These are phyloP conservation scores for Drosophila mimica DNA, from an alignment of 2,888 invertebrate genomes.

Conservation along the genomic window DNA sequence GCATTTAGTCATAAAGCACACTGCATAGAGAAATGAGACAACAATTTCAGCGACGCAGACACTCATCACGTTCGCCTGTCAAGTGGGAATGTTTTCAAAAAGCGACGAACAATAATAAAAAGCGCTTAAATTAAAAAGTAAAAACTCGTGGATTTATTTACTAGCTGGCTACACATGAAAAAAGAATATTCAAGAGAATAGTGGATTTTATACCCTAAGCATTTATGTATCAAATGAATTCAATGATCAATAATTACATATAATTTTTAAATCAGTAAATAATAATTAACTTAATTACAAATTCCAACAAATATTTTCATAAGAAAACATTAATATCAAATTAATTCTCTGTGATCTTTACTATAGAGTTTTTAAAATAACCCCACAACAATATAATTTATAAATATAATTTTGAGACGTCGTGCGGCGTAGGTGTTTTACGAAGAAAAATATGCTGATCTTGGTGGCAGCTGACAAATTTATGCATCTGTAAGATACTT, in stretches of 20 bases:
- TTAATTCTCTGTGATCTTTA: neutral
- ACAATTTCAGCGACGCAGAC: slow-evolving; percentile 40
- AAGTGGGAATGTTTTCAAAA: slow-evolving; percentile 38
- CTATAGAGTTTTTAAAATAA: neutral
- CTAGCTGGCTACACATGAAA: slow-evolving; percentile 8
- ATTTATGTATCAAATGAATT: neutral
- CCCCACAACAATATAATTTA: slow-evolving; percentile 20
- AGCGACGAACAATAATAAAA: slow-evolving; percentile 31
- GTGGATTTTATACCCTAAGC: slow-evolving; percentile 13
- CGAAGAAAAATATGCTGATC: slow-evolving; percentile 45
- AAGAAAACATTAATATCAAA: neutral
- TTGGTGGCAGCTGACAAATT: slow-evolving; percentile 71
- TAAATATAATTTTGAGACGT: slow-evolving; percentile 17
- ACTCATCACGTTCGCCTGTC: slow-evolving; percentile 69
- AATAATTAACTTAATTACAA: neutral
- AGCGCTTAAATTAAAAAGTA: slow-evolving; percentile 49
- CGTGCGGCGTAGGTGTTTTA: slow-evolving; percentile 44
- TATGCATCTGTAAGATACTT: slow-evolving; percentile 59
- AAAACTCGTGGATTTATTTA: slow-evolving; percentile 37
- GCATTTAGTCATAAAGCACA: slow-evolving; percentile 75
- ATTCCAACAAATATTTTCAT: neutral
- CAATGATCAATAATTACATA: neutral
- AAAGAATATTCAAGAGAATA: neutral
- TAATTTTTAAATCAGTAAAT: neutral
- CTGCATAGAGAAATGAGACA: slow-evolving; percentile 45